Evolutionary conservation across 2,888 invertebrate species (phyloP).

Genomic region (Nomada hirtipes): DNA sequence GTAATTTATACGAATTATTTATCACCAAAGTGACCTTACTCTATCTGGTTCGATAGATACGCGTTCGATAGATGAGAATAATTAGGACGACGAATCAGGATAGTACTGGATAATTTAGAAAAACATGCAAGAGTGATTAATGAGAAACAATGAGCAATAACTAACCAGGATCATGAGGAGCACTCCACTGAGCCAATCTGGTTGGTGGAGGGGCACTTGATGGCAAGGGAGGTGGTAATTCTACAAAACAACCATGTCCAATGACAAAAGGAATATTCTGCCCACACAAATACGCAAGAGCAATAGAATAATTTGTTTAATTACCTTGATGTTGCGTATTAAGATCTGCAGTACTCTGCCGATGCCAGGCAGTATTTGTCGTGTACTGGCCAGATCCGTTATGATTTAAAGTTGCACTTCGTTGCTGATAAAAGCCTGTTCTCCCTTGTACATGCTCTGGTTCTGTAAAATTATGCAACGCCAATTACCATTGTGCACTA

Average conservation of each 20-base stretch:
- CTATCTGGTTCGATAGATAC: not conserved
- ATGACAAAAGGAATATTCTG: conserved; percentile 79
- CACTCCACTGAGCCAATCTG: conserved; percentile 80
- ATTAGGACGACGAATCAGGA: conserved; percentile 7
- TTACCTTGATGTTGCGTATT: conserved; percentile 79
- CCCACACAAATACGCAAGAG: conserved; percentile 44
- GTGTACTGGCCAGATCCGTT: conserved; percentile 81
- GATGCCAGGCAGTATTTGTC: conserved; percentile 79
- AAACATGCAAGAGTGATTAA: conserved; percentile 41
- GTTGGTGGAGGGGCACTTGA: conserved; percentile 86
- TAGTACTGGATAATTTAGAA: conserved; percentile 31
- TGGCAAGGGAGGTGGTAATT: conserved; percentile 87
- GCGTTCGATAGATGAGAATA: not conserved
- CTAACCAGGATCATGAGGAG: conserved; percentile 81
- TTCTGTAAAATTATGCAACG: conserved; percentile 58
- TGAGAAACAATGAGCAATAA: conserved; percentile 68
- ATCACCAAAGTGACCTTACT: too few species aligned
- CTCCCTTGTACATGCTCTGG: conserved; percentile 76
- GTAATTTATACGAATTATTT: not conserved
- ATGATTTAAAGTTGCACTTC: conserved; percentile 77
- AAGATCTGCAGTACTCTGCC: conserved; percentile 78
- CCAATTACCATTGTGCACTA: not conserved
- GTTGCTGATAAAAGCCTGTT: conserved; percentile 81
- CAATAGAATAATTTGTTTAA: not conserved
- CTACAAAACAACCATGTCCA: conserved; percentile 82